phyloP scores from a whole-genome alignment of 2,888 invertebrate species.

The Pharmacophagus antenor region DNA sequence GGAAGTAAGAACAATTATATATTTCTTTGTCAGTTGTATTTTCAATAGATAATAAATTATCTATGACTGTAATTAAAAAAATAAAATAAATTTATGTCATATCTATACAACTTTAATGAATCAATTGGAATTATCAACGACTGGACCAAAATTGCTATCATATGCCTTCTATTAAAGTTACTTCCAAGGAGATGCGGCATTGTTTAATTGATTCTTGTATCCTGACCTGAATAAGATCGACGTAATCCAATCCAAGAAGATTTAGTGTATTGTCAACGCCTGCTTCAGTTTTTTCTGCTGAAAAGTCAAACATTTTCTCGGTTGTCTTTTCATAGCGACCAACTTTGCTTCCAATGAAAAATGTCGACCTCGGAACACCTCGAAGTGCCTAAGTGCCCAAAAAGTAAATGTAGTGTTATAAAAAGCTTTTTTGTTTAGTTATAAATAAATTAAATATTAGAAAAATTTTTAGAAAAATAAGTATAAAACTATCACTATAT shows the following conservation, averaged over 20 bases:
- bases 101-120: too few relatives aligned
- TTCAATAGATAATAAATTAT: too few relatives aligned
- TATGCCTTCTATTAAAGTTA: too few relatives aligned
- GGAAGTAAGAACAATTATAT: too few relatives aligned
- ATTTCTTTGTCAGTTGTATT: too few relatives aligned
- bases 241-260: slow-evolving; percentile 87
- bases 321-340: slow-evolving; percentile 89
- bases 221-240: slow-evolving; percentile 93
- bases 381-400: slow-evolving; percentile 83
- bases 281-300: slow-evolving; percentile 85
- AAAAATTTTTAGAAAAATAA: too few relatives aligned
- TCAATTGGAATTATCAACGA: too few relatives aligned
- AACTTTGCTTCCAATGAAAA: slow-evolving; percentile 95
- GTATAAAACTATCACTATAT: too few relatives aligned
- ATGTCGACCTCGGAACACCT: slow-evolving; percentile 89
- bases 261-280: slow-evolving; percentile 89
- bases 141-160: too few relatives aligned
- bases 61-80: too few relatives aligned
- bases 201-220: slow-evolving; percentile 7
- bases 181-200: neutral
- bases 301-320: slow-evolving; percentile 92
- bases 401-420: slow-evolving; percentile 24
- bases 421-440: neutral
- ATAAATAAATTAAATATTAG: neutral
- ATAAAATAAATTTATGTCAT: too few relatives aligned